Conservation (phyloP, 2,113 vertebrate genomes). For the Scalopus aquaticus region DNA sequence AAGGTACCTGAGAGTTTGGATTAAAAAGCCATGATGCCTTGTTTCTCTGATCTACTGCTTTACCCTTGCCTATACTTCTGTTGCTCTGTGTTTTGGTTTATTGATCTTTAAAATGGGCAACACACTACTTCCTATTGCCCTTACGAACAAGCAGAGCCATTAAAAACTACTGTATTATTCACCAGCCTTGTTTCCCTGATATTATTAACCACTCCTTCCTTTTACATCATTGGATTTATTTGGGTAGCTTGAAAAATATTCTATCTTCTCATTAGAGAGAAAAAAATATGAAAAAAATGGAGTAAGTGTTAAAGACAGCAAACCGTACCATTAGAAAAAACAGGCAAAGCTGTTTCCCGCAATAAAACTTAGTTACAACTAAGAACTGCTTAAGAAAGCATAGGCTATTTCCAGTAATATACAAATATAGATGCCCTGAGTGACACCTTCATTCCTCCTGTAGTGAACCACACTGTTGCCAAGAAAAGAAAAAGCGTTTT, state of each 20-base stretch:
- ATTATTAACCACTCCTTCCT: neutral
- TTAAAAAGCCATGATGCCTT: neutral
- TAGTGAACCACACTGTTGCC: neutral
- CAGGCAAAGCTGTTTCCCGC: neutral
- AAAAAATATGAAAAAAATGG: neutral
- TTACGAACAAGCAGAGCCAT: neutral
- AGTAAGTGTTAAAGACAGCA: neutral
- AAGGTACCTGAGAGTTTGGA: neutral
- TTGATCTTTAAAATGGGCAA: neutral
- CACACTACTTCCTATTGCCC: neutral
- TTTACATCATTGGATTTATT: neutral
- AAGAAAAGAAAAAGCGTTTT: neutral
- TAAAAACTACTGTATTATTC: neutral
- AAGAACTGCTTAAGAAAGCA: slow-evolving; percentile 23
- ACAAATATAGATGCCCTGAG: neutral
- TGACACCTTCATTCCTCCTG: neutral
- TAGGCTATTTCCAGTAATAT: slow-evolving; percentile 11
- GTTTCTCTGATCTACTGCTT: neutral
- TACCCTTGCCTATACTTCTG: neutral
- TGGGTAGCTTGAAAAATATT: neutral
- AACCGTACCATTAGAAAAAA: neutral
- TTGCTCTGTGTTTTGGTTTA: neutral
- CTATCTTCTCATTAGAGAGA: slow-evolving; percentile 25
- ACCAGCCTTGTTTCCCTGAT: neutral
- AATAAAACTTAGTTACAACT: neutral